Percentiles rank a stretch among this genome's conserved stretches.
Conservation (phyloP, 2,113 vertebrate genomes). For the Dicrurus megarhynchus region DNA sequence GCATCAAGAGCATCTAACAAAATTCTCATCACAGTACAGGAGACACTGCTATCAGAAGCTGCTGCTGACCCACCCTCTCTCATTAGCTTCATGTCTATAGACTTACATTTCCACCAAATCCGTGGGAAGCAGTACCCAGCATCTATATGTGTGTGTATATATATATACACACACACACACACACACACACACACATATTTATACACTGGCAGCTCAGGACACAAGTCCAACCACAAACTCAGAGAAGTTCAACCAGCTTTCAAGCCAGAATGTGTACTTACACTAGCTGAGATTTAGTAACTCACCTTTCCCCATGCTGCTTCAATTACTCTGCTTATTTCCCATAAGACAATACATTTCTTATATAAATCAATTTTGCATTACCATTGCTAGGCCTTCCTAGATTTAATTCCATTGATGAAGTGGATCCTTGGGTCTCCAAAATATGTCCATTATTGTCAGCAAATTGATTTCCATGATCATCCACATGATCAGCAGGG, state of each 20-base stretch:
- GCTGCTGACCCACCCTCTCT: background rate
- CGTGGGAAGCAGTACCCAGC: background rate
- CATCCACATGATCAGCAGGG: constrained; percentile 50
- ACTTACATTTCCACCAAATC: background rate
- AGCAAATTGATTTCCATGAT: constrained; percentile 32
- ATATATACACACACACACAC: background rate
- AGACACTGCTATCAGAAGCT: background rate
- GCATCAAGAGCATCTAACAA: background rate
- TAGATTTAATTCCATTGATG: constrained; percentile 39
- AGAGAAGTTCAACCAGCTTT: background rate
- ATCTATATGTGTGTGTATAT: background rate
- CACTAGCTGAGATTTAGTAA: background rate
- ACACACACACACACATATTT: fast-evolving
- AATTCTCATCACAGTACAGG: background rate
- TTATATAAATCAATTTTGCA: background rate
- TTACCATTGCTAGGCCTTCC: constrained; percentile 42
- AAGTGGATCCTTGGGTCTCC: constrained; percentile 13
- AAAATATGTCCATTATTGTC: background rate
- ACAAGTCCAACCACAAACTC: background rate
- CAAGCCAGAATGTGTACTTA: background rate
- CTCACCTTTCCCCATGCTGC: background rate
- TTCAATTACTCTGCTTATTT: background rate
- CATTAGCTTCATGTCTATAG: background rate
- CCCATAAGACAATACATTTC: background rate
- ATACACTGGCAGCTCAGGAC: background rate